Base-by-base conservation (phyloP, 2,888 invertebrate species). In the Rambutsinella grinnellia region DNA sequence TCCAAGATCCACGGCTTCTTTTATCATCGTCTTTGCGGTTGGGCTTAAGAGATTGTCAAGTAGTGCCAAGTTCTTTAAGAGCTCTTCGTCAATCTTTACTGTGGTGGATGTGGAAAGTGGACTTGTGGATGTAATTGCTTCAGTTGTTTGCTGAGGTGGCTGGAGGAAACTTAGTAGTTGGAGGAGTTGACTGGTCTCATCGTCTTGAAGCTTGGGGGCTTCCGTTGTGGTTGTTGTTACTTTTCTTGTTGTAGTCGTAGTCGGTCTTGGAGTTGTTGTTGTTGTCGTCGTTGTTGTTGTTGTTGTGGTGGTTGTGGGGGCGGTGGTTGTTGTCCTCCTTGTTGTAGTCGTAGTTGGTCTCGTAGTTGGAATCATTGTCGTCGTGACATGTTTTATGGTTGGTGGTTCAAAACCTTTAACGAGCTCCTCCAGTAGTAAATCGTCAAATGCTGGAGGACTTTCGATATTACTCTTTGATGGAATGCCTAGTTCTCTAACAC, bases 401-500 rank as follows among this genome's bases (percentile, higher is more conserved):
- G 49, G 63, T n/a, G 71, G 71, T 13, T 36, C 54, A 44, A 63
- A 71, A 15, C 71, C 71, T 26, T 58, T 63, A 5, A 71, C 56
- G 23, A 71, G 63, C 26, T 71, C 71, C 21, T 71, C 71, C 49
- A 71, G 19, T 1, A 71, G 36, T 24, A 71, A 51, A 57, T 71
- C 71, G 44, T 71, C 71, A 36, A 71, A 71, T 5, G 71, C 71
- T 28, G 71, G 63, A 23, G 71, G 71, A 58, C 71, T 57, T 28
- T 71, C 71, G 17, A 63, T 44, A 8, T 24, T 27, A 23, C 57
- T 47, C n/a, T 28, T 51, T 2, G 2, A 19, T 13, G 17, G 36
- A 3, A 44, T 21, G 2, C 36, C 58, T 13, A 36, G 10, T 36
- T 54, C 65, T 21, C 56, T 46, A 1, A 56, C 46, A 23, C 17